Evolutionary conservation across 2,888 invertebrate species (phyloP).

Genomic region (Auanema freiburgensis): DNA sequence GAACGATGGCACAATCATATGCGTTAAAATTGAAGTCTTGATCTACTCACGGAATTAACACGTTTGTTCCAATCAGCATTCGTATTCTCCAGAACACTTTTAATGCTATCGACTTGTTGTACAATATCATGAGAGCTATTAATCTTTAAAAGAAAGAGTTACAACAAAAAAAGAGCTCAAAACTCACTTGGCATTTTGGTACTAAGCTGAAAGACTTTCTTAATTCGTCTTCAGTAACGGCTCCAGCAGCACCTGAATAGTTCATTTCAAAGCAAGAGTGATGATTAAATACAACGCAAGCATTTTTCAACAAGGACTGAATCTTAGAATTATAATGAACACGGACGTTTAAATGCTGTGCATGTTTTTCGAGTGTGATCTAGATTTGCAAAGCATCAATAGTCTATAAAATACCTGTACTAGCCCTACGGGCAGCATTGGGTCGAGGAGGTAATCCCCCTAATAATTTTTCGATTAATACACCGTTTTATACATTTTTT

Average conservation of each 20-base stretch:
- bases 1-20: not conserved
- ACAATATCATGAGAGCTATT: constrained; percentile 5
- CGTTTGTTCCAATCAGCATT: constrained; percentile 91
- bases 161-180: not conserved
- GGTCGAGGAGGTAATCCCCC: not conserved
- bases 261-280: not conserved
- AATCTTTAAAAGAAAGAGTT: constrained; percentile 9
- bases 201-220: constrained; percentile 29
- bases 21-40: constrained; percentile 1
- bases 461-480: too few species aligned
- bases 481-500: too few species aligned
- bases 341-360: too few species aligned
- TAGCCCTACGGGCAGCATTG: not conserved
- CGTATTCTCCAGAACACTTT: constrained; percentile 68
- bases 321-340: too few species aligned
- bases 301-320: too few species aligned
- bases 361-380: too few species aligned
- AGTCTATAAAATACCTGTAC: constrained; percentile 1
- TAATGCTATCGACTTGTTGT: constrained; percentile 7
- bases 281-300: too few species aligned
- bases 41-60: constrained; percentile 78
- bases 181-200: constrained; percentile 21
- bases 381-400: too few species aligned
- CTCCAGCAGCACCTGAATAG: constrained; percentile 18
- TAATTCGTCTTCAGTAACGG: constrained; percentile 35